Evolutionary conservation across 2,113 vertebrate genomes (phyloP).

Genomic region (Arvicanthis niloticus): DNA sequence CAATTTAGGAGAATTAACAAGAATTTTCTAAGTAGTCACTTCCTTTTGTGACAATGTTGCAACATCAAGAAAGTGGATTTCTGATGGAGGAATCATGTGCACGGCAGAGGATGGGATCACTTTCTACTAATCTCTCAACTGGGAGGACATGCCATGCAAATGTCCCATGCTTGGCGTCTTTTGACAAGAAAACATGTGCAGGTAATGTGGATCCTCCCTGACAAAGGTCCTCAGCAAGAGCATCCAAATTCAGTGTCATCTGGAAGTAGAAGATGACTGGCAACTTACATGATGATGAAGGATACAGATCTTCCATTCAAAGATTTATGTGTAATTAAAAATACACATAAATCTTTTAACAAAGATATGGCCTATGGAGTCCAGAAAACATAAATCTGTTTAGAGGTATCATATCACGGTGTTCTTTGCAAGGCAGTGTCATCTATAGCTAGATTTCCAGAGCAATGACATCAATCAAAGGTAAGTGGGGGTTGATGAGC

Average conservation of each 20-base stretch:
- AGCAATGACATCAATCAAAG: neutral
- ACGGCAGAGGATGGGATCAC: neutral
- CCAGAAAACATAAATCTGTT: neutral
- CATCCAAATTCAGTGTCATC: neutral
- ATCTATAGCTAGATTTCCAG: neutral
- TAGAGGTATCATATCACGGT: neutral
- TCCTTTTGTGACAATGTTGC: slow-evolving; percentile 20
- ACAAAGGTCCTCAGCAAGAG: neutral
- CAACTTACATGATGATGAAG: neutral
- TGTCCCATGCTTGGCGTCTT: neutral
- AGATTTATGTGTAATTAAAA: neutral
- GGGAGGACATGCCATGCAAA: neutral
- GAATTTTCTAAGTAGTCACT: slow-evolving; percentile 29
- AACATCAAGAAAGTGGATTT: neutral
- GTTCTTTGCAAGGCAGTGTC: neutral
- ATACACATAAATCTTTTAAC: neutral
- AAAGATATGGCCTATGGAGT: neutral
- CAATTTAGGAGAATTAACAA: slow-evolving; percentile 17
- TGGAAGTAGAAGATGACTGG: neutral
- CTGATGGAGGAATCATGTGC: neutral
- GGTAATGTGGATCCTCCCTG: neutral
- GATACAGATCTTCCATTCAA: neutral
- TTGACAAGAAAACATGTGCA: neutral
- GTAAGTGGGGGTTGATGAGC: neutral
- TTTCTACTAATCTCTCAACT: neutral